Conservation (phyloP, 2,113 vertebrate species). For the Jaculus jaculus region DNA sequence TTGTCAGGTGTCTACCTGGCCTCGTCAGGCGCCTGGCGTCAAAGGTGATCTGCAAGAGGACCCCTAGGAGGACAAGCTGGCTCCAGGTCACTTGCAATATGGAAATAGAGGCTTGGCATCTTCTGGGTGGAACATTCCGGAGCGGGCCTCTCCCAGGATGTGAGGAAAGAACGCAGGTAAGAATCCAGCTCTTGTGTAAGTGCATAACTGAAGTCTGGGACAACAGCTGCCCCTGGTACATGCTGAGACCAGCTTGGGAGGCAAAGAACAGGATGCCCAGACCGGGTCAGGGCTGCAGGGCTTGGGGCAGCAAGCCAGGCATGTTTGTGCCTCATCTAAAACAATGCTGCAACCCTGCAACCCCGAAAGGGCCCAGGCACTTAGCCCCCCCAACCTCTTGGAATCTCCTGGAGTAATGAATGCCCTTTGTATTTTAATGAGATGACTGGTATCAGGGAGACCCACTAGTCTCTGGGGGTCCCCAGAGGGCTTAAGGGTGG, state of each 20-base stretch:
- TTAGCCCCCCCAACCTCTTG: not conserved
- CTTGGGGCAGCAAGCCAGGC: not conserved
- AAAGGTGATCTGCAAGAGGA: rapidly evolving
- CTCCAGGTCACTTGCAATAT: rapidly evolving
- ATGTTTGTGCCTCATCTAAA: not conserved
- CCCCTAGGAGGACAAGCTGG: not conserved
- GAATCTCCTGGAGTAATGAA: not conserved
- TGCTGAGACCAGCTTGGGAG: not conserved
- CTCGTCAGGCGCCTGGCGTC: rapidly evolving
- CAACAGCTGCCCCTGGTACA: not conserved
- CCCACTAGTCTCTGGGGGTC: too few species aligned
- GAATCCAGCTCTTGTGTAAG: not conserved
- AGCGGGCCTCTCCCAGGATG: not conserved
- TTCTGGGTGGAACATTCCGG: constrained; percentile 23
- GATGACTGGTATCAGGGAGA: not conserved
- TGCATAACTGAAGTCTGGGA: not conserved
- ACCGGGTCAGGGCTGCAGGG: not conserved
- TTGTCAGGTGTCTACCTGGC: not conserved
- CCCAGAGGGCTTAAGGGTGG: too few species aligned
- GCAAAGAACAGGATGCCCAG: not conserved
- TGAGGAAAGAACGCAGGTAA: not conserved
- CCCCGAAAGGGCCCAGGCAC: not conserved
- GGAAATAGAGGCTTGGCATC: not conserved
- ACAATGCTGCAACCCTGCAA: not conserved
- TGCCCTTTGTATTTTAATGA: not conserved